Percentiles rank a stretch among this genome's conserved stretches.
phyloP scores from a whole-genome alignment of 1,140 invertebrate genomes.

The Macrosteles quadrilineatus region DNA sequence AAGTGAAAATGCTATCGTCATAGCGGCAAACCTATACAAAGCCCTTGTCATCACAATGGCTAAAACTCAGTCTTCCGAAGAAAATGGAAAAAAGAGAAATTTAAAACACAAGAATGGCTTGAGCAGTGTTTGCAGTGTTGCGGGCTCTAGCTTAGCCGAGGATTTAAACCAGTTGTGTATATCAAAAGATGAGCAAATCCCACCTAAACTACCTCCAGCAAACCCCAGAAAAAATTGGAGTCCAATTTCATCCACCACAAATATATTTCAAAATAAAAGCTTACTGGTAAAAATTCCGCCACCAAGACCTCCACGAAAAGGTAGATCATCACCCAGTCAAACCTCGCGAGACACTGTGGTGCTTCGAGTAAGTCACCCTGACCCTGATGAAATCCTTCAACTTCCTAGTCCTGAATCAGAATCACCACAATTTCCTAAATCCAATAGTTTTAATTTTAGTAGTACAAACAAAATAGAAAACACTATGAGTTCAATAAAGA shows the following conservation, averaged over 20 bases:
- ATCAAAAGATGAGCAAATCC: neutral
- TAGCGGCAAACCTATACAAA: conserved; percentile 86
- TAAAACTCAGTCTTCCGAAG: conserved; percentile 55
- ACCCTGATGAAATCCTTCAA: conserved; percentile 18
- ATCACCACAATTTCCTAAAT: conserved; percentile 10
- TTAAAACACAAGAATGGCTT: conserved; percentile 49
- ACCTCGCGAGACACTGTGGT: neutral
- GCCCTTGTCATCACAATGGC: conserved; percentile 76
- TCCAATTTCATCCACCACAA: neutral
- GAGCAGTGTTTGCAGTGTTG: conserved; percentile 22
- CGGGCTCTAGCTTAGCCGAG: conserved; percentile 19
- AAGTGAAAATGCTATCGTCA: conserved; percentile 86
- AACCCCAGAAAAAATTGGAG: neutral
- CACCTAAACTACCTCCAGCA: conserved; percentile 6
- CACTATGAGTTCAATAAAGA: neutral
- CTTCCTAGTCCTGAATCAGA: neutral
- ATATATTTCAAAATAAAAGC: conserved; percentile 5
- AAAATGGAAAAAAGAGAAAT: conserved; percentile 51
- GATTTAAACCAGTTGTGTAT: conserved; percentile 18
- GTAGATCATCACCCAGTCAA: conserved; percentile 2
- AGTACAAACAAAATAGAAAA: neutral
- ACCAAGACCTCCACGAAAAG: conserved; percentile 7
- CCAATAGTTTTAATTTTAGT: conserved; percentile 17
- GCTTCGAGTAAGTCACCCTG: neutral
- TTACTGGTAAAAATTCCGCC: conserved; percentile 4